A percentile compares a stretch with the other conserved stretches of the same genome.
phyloP scores from a whole-genome alignment of 2,113 vertebrate genomes.

The Pseudonaja textilis region DNA sequence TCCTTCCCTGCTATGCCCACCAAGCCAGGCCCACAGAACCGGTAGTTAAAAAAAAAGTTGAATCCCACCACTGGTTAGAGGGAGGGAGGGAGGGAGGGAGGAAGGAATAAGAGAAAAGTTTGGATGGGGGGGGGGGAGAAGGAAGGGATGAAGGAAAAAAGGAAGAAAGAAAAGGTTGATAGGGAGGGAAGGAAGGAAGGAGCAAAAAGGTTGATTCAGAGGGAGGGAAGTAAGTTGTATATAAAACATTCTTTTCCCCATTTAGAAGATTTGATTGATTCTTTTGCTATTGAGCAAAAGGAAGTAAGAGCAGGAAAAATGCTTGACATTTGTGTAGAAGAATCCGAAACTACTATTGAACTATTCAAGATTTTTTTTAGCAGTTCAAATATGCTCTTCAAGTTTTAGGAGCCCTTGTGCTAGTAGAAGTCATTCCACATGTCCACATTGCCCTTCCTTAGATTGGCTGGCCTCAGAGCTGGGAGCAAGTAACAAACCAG shows the following conservation, averaged over 20 bases:
- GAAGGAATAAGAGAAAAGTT: neutral
- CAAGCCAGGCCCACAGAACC: too few relatives aligned
- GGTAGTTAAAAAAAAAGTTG: too few relatives aligned
- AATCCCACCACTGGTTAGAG: too few relatives aligned
- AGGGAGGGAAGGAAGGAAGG: too few relatives aligned
- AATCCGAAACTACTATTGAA: neutral
- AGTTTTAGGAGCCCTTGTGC: neutral
- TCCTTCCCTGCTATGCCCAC: too few relatives aligned
- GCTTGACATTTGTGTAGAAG: neutral
- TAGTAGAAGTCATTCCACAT: neutral
- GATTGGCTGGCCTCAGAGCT: neutral
- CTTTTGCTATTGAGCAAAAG: neutral
- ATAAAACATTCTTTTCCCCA: neutral
- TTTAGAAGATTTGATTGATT: neutral
- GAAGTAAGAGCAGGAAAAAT: neutral
- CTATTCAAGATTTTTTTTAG: neutral
- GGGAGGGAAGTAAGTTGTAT: neutral
- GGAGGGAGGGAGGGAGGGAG: neutral
- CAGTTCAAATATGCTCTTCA: neutral
- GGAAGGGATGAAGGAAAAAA: neutral
- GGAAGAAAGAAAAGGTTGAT: neutral
- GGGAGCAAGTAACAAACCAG: neutral
- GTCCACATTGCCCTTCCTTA: neutral
- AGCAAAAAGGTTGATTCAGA: too few relatives aligned
- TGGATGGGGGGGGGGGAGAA: too few relatives aligned